Percentiles rank a stretch among this genome's conserved stretches.
phyloP scores from a whole-genome alignment of 2,888 invertebrate genomes.

The Gerris lacustris region DNA sequence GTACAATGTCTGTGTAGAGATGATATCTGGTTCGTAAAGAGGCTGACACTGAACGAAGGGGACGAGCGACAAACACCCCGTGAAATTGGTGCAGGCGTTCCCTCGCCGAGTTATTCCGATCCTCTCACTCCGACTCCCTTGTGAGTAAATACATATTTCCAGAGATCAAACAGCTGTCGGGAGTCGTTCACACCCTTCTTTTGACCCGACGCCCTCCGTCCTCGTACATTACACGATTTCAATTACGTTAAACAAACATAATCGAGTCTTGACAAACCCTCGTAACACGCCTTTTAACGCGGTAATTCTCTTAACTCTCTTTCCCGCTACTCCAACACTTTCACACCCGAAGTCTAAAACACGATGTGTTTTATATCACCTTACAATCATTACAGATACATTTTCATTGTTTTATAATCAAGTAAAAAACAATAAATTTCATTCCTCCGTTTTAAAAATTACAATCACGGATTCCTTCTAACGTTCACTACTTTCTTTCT shows the following conservation, averaged over 20 bases:
- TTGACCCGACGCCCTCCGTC: not conserved
- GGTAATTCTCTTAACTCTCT: not conserved
- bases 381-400: too few species aligned
- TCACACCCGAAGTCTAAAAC: too few species aligned
- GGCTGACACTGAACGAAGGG: not conserved
- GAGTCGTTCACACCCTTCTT: not conserved
- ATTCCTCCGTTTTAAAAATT: too few species aligned
- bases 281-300: not conserved
- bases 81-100: not conserved
- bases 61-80: not conserved
- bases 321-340: not conserved
- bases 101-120: too few species aligned
- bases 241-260: slow-evolving; percentile 1
- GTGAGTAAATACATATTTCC: slow-evolving; percentile 1
- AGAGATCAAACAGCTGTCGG: not conserved
- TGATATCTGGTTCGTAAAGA: not conserved
- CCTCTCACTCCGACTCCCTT: not conserved
- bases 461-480: too few species aligned
- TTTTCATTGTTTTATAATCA: too few species aligned
- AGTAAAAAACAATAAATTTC: too few species aligned
- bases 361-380: too few species aligned
- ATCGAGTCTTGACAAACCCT: not conserved
- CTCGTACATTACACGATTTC: not conserved
- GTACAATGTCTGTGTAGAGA: not conserved
- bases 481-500: too few species aligned